Evolutionary conservation across 2,888 invertebrate species (phyloP), one percentile per base, ranked within the genome.

Genomic region (Cataglyphis altisquamis): DNA sequence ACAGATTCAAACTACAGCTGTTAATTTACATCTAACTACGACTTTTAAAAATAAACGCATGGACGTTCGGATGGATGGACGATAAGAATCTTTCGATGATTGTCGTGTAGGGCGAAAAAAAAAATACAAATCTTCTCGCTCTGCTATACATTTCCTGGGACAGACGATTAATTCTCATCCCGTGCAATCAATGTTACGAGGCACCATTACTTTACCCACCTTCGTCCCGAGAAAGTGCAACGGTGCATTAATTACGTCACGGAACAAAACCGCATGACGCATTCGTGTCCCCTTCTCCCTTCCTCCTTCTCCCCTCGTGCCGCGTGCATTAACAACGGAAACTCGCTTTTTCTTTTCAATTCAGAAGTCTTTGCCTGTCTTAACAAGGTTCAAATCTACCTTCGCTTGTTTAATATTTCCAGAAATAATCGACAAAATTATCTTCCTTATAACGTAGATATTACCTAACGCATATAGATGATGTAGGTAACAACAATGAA

Each of bases 181-280:
- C 41, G 70, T 32, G 55, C 52, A 32, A 55, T 55, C 29, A 32
- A 55, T 36, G 36, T 48, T 32, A 32, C 68, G 68, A 32, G 18
- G 39, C 21, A 64, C 41, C 41, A 41, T 15, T 52, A 25, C 25
- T 25, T 25, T n/a, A 18, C 5, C 41, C 67, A 73, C 48, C 73
- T 82, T 83, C 86, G 83, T 57, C 32, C 6, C 80, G 82, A 85
- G 87, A 87, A 87, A 87, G 87, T 84, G 41, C 66, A 45, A 82
- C 84, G 70, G 85, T 84, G 86, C 86, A 81, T 84, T 87, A 86
- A 87, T 87, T 88, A 84, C 87, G 84, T 87, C 87, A 88, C 77
- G 78, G 83, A 83, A 86, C 86, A 84, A 88, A 87, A 88, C 82
- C 78, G 45, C 87, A 68, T 52, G 52, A 52, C 52, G 52, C 52